These are phyloP conservation scores for Pachypanchax playfairii DNA, from an alignment of 2,113 vertebrate species.

Conservation along the genomic window DNA sequence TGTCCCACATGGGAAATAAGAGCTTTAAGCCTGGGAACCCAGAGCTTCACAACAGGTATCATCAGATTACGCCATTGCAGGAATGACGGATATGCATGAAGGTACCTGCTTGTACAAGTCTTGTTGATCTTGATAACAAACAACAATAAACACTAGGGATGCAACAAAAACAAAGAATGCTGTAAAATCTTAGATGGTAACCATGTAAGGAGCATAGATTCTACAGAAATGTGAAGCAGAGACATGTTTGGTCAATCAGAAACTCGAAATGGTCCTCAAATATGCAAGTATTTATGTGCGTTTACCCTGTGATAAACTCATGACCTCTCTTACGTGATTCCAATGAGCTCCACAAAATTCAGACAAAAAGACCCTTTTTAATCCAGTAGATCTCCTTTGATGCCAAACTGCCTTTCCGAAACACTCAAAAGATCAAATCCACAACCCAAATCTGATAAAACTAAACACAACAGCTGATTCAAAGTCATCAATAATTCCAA, in stretches of 20 bases:
- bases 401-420: background rate
- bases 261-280: constrained; percentile 43
- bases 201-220: background rate
- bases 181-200: background rate
- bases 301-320: constrained; percentile 29
- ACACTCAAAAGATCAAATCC: too few species aligned
- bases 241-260: constrained; percentile 36
- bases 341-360: constrained; percentile 3
- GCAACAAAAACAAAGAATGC: background rate
- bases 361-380: background rate
- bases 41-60: constrained; percentile 29
- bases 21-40: constrained; percentile 46
- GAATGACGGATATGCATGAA: constrained; percentile 11
- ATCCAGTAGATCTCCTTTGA: background rate
- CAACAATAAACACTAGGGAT: background rate
- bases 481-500: too few species aligned
- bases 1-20: constrained; percentile 39
- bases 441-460: too few species aligned
- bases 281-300: constrained; percentile 9
- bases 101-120: constrained; percentile 5
- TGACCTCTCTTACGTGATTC: constrained; percentile 24
- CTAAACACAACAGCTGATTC: too few species aligned
- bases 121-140: background rate
- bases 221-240: background rate
- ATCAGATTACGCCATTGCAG: constrained; percentile 44